Evolutionary conservation across 2,888 invertebrate genomes (phyloP), one percentile per base, ranked within the genome.

Genomic region (Linnaemya tessellans): DNA sequence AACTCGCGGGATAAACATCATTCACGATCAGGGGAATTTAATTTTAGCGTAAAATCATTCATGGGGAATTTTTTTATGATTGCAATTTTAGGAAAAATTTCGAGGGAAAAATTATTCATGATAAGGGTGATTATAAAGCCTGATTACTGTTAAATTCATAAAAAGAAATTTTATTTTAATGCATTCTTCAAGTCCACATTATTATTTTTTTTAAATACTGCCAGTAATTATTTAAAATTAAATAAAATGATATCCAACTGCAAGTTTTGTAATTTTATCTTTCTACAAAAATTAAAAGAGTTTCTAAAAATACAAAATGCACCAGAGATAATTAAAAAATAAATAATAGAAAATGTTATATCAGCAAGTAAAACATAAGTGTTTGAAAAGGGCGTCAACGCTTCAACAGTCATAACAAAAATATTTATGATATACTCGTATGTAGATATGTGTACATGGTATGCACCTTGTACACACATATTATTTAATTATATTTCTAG

Each of bases 311-410:
- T 5, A 22, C 25, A 25, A 56, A 38, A 41, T 41, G 11, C 7
- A 56, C 25, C 15, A 56, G 25, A 15, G 15, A 25, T 35, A 60
- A 35, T n/a, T 38, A 10, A 15, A 35, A 35, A 35, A 35, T n/a
- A 25, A 11, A 35, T n/a, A 9, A 35, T 30, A 30, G 30, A 30
- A 30, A 30, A 30, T 5, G 30, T 30, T 30, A n/a, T n/a, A 58
- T 58, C 35, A 13, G 56, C n/a, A 46, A 46, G 15, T 1, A 0
- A 56, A 56, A 56, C n/a, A 10, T 7, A 35, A 35, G 10, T 18
- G 38, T 38, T 38, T 60, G 30, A 65, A 67, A 68, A 67, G 74
- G 74, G 74, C 74, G 80, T 74, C 60, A 67, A 64, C 54, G 22
- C 38, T n/a, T 18, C 18, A 20, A 13, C 18, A 58, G 38, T 35